Base-by-base conservation (phyloP, 2,113 vertebrate species). In the Phylloscopus trochilus region DNA sequence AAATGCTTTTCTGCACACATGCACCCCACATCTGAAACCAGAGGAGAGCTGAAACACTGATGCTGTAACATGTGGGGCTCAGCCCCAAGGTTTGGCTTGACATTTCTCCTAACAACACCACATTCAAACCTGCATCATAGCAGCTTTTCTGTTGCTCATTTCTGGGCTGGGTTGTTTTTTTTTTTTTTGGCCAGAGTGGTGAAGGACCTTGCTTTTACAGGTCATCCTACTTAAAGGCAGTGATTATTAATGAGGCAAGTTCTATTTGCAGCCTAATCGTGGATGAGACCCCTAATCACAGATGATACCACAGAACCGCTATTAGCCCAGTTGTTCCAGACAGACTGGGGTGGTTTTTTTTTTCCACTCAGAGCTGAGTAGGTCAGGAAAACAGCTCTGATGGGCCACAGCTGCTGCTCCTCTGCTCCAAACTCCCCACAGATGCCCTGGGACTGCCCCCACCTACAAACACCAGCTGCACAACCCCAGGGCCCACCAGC, bases 201-300 rank as follows among this genome's bases (percentile, higher is more conserved):
- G 17, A 90, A 81, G 35, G 13, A 56, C n/a, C 10, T n/a, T 73
- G 73, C 44, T 41, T 93, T 77, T 72, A 30, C 21, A 80, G 88
- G 80, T 90, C 76, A 81, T 20, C 60, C 68, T 84, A 8, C 56
- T 92, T 95, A 78, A 90, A 75, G 56, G 26, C 86, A 75, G 66
- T 53, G 56, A 41, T 92, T 59, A 69, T 86, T 94, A 94, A 83
- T 31, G 55, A 79, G 35, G 39, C 55, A 90, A 44, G 60, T 96
- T 95, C 94, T 96, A 94, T 96, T 96, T 96, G 75, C 52, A 93
- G 83, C 49, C 78, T 97, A 96, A 96, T 90, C 86, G 0, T 20
- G 66, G 88, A 86, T 96, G 92, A 96, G 91, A 83, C 70, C 81
- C 83, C 69, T 96, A 93, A 95, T 95, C 68, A 0, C 83, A 70